Percentiles rank a stretch among this genome's conserved stretches.
Evolutionary conservation across 2,888 invertebrate genomes (phyloP).

Genomic region (Vesta saturnalis): DNA sequence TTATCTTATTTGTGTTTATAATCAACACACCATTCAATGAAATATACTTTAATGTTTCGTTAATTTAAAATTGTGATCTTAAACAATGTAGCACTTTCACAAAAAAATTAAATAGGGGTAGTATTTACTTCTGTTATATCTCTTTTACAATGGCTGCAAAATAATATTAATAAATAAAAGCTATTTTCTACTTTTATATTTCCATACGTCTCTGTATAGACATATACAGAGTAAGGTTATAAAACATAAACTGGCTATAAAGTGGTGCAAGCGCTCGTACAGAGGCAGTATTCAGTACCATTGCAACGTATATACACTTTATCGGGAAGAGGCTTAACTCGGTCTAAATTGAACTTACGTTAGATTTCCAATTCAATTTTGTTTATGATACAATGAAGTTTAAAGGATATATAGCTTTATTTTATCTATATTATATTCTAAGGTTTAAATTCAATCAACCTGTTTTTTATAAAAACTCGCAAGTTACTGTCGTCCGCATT

Average conservation of each 20-base stretch:
- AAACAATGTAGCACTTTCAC: too few relatives aligned
- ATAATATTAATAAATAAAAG: slow-evolving; percentile 57
- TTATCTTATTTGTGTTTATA: too few relatives aligned
- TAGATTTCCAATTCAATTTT: slow-evolving; percentile 39
- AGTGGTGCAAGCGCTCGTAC: slow-evolving; percentile 44
- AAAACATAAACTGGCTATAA: slow-evolving; percentile 59
- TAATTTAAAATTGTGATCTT: too few relatives aligned
- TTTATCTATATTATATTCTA: slow-evolving; percentile 20
- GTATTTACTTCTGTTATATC: neutral
- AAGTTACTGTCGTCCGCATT: too few relatives aligned
- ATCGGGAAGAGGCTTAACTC: slow-evolving; percentile 34
- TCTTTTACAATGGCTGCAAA: slow-evolving; percentile 51
- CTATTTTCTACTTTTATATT: slow-evolving; percentile 56
- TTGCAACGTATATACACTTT: slow-evolving; percentile 39
- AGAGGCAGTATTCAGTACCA: slow-evolving; percentile 45
- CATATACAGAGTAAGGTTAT: slow-evolving; percentile 49
- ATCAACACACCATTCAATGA: too few relatives aligned
- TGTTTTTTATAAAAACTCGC: too few relatives aligned
- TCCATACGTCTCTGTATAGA: slow-evolving; percentile 55
- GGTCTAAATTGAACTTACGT: slow-evolving; percentile 36
- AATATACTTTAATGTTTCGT: too few relatives aligned
- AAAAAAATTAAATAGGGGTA: too few relatives aligned
- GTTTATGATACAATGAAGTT: slow-evolving; percentile 28
- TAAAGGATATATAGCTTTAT: slow-evolving; percentile 26
- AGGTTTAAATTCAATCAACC: neutral